These are phyloP conservation scores for Glaucidium brasilianum DNA, from an alignment of 2,113 vertebrate species.

Conservation along the genomic window DNA sequence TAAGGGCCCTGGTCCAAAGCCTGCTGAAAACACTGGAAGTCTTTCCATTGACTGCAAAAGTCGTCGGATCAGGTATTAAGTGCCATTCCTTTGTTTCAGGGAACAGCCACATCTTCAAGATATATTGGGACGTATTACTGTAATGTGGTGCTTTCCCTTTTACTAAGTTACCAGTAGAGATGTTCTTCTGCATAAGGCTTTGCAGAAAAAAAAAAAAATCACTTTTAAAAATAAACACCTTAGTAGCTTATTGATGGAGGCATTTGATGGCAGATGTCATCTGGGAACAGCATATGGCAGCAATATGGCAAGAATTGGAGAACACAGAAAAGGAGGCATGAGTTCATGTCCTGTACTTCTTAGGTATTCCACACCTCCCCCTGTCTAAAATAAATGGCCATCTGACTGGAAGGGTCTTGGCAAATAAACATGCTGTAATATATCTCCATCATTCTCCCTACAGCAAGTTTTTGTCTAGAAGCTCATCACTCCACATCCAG, in stretches of 20 bases:
- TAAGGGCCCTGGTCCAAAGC: conserved; percentile 12
- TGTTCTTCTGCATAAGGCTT: not conserved
- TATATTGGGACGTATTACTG: not conserved
- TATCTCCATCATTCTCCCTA: conserved; percentile 22
- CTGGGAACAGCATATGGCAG: conserved; percentile 57
- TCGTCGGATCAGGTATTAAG: not conserved
- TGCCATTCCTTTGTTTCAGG: not conserved
- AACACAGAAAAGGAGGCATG: not conserved
- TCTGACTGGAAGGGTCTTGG: conserved; percentile 23
- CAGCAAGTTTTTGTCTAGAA: conserved; percentile 18
- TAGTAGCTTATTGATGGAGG: conserved; percentile 44
- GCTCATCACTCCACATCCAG: conserved; percentile 2
- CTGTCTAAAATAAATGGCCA: conserved; percentile 8
- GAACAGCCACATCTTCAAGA: not conserved
- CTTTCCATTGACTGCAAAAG: conserved; percentile 8
- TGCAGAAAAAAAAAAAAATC: not conserved
- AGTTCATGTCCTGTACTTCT: not conserved
- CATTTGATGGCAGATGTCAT: conserved; percentile 56
- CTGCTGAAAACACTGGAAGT: conserved; percentile 25
- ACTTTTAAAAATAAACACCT: conserved; percentile 59
- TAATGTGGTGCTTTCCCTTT: conserved; percentile 29
- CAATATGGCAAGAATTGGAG: conserved; percentile 44
- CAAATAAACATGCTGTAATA: not conserved
- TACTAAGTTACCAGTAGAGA: not conserved
- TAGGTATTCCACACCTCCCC: not conserved